Evolutionary conservation across 1,140 invertebrate genomes (phyloP).

Genomic region (Pteromalus puparum): DNA sequence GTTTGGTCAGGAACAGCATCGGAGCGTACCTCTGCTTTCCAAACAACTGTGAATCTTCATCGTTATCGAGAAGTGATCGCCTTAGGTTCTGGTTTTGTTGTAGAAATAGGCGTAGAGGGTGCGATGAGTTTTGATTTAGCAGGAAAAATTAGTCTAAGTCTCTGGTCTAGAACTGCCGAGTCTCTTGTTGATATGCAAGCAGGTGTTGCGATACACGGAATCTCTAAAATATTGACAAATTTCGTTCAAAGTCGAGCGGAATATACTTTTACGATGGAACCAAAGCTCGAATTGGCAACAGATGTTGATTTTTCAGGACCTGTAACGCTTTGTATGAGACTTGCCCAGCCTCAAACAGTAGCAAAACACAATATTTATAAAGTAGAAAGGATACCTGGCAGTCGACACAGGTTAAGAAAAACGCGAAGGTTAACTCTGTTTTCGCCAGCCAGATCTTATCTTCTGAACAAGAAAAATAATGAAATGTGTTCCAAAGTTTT

Average conservation of each 20-base stretch:
- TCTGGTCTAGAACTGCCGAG: constrained; percentile 92
- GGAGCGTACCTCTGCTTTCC: constrained; percentile 88
- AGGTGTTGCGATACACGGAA: constrained; percentile 82
- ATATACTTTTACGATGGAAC: constrained; percentile 83
- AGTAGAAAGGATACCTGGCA: constrained; percentile 82
- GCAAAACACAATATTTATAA: constrained; percentile 82
- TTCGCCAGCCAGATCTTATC: constrained; percentile 83
- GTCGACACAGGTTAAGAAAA: constrained; percentile 80
- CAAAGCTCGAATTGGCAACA: constrained; percentile 84
- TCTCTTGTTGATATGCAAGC: constrained; percentile 87
- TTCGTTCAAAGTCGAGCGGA: constrained; percentile 84
- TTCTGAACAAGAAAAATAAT: constrained; percentile 87
- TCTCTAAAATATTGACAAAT: constrained; percentile 80
- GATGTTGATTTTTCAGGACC: constrained; percentile 88
- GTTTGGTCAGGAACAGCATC: constrained; percentile 91
- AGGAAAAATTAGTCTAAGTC: constrained; percentile 88
- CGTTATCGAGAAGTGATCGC: constrained; percentile 84
- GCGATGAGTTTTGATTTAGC: constrained; percentile 89
- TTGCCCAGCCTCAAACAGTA: constrained; percentile 82
- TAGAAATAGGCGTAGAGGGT: constrained; percentile 82
- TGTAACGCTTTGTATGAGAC: constrained; percentile 87
- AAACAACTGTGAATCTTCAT: constrained; percentile 84
- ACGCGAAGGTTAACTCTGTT: constrained; percentile 61
- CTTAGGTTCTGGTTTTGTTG: constrained; percentile 84
- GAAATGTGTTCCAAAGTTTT: constrained; percentile 82